Percentiles rank a stretch among this genome's conserved stretches.
Conservation (phyloP, 2,797 vertebrate genomes). For the Acanthis flammea region DNA sequence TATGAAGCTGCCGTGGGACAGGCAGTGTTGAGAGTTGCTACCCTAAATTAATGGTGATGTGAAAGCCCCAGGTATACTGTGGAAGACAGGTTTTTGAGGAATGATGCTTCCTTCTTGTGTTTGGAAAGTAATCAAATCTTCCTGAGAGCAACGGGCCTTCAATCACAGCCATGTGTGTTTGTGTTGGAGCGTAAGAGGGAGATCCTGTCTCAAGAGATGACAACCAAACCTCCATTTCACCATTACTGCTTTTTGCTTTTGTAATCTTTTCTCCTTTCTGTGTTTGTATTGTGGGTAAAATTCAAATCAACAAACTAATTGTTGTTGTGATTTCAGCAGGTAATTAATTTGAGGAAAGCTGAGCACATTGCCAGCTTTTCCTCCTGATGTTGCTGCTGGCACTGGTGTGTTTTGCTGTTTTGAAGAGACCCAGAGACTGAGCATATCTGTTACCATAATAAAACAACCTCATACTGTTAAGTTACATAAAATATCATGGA, state of each 20-base stretch:
- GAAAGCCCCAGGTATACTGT: constrained; percentile 1
- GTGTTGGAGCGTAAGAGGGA: not conserved
- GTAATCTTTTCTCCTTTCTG: not conserved
- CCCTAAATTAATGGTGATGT: constrained; percentile 22
- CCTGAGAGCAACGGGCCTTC: constrained; percentile 11
- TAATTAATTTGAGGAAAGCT: not conserved
- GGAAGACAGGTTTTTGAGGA: constrained; percentile 20
- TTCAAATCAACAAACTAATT: not conserved
- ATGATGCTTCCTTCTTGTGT: constrained; percentile 1
- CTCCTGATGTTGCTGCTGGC: not conserved
- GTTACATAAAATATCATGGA: not conserved
- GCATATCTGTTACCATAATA: not conserved
- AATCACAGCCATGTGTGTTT: not conserved
- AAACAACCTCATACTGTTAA: not conserved
- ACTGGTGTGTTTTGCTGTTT: not conserved
- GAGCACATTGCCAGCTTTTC: not conserved
- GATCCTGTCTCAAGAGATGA: not conserved
- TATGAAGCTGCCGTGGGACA: not conserved
- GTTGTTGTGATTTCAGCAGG: not conserved
- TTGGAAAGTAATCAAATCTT: constrained; percentile 38
- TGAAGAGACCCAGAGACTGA: not conserved
- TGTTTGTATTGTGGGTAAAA: not conserved
- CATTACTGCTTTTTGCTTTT: not conserved
- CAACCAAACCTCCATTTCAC: not conserved
- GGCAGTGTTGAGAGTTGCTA: not conserved